Base-by-base conservation (phyloP, 2,888 invertebrate species). In the Itoplectis maculator region DNA sequence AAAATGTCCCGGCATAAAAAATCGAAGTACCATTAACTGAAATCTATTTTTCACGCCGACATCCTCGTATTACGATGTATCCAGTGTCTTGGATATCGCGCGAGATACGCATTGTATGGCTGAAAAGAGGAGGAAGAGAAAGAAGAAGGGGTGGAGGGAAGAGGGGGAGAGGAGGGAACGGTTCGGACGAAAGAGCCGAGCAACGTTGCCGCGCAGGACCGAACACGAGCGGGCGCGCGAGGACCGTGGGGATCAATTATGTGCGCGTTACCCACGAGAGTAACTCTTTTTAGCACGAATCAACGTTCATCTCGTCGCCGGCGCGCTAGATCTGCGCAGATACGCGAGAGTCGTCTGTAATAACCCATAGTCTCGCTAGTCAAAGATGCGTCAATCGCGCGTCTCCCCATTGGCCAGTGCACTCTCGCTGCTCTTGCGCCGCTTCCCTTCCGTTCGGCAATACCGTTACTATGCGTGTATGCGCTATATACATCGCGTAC, bases 171-270 rank as follows among this genome's bases (percentile, higher is more conserved):
- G n/a, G n/a, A n/a, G n/a, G n/a, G n/a, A n/a, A n/a, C n/a, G n/a
- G n/a, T n/a, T n/a, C n/a, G n/a, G 13, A 13, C n/a, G 15, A 3
- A 54, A 42, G 29, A 35, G 51, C 37, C 7, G 35, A 54, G 75
- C 83, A 63, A 83, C 82, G 84, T 83, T 85, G 84, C 78, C 82
- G 51, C 65, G 68, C 20, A 45, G 74, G 37, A 63, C 65, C 23
- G 49, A 56, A 72, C n/a, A n/a, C 61, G 70, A 70, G 56, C 23
- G n/a, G n/a, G 29, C 29, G 29, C 29, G 9, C 20, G 37, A 61
- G 59, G 49, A 66, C 75, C 73, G 76, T 79, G 77, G 70, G 70
- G 75, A 84, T 84, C 76, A 85, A 83, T 85, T 84, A 84, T 81
- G 77, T 76, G 73, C 83, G 74, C 78, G 74, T 72, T 56, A 76